Evolutionary conservation across 2,888 invertebrate species (phyloP).

Genomic region (Drosophila sordidula): DNA sequence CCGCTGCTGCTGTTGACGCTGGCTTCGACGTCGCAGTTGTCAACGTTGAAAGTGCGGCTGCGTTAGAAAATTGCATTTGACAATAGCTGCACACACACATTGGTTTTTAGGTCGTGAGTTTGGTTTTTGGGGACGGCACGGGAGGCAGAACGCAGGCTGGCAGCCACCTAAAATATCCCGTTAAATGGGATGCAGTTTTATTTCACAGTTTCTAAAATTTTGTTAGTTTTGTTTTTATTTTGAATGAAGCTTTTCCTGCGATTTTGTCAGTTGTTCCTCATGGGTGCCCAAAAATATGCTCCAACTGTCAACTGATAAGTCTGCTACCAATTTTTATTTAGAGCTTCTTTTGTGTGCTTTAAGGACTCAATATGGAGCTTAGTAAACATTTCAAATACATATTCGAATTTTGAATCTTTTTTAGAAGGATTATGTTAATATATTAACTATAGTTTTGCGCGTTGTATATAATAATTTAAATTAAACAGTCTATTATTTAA

Average conservation of each 20-base stretch:
- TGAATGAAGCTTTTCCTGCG: constrained; percentile 11
- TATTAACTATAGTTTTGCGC: no score
- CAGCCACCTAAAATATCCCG: constrained; percentile 18
- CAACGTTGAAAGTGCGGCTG: constrained; percentile 81
- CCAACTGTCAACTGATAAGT: constrained; percentile 22
- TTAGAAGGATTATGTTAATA: no score
- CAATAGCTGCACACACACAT: constrained; percentile 49
- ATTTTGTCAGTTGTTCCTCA: constrained; percentile 9
- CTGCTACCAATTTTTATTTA: not conserved
- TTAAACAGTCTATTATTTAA: no score
- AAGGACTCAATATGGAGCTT: not conserved
- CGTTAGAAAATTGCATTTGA: constrained; percentile 83
- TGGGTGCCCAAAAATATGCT: not conserved
- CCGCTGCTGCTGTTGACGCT: constrained; percentile 33
- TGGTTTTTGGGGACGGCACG: constrained; percentile 28
- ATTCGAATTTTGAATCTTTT: no score
- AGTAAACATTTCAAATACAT: not conserved
- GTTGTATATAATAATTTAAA: no score
- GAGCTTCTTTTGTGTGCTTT: not conserved
- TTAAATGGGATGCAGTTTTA: constrained; percentile 24
- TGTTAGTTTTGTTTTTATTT: constrained; percentile 2
- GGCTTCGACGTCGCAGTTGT: constrained; percentile 54
- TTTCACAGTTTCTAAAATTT: constrained; percentile 24
- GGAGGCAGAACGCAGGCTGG: not conserved
- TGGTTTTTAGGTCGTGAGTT: constrained; percentile 54